Evolutionary conservation across 2,113 vertebrate genomes (phyloP).

Genomic region (Siniperca chuatsi): DNA sequence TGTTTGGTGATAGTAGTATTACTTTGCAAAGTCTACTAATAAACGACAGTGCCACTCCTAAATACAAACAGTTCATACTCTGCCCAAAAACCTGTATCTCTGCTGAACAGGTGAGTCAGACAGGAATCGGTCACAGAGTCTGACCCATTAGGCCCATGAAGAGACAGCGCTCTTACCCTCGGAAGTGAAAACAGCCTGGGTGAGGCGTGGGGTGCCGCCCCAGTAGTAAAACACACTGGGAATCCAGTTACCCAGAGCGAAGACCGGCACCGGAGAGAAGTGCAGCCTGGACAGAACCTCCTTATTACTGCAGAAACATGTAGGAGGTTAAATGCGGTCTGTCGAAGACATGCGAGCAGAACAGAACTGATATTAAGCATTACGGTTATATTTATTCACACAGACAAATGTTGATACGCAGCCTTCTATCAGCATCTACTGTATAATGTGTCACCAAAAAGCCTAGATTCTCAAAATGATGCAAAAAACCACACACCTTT

Average conservation of each 20-base stretch:
- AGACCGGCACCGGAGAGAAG: conserved; percentile 82
- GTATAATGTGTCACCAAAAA: neutral
- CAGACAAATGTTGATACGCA: neutral
- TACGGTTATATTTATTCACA: neutral
- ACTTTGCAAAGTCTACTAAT: neutral
- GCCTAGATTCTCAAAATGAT: neutral
- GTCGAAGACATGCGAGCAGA: neutral
- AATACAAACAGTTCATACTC: too few relatives aligned
- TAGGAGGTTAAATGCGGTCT: neutral
- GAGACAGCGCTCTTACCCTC: conserved; percentile 66
- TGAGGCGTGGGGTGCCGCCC: conserved; percentile 72
- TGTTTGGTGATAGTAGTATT: neutral
- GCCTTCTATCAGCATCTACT: neutral
- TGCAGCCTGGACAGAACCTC: conserved; percentile 83
- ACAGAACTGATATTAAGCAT: neutral
- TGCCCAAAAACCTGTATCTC: neutral
- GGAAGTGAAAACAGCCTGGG: conserved; percentile 81
- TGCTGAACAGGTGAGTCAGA: neutral
- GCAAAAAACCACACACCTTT: neutral
- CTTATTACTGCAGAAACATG: conserved; percentile 62
- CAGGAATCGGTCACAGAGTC: neutral
- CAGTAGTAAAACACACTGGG: conserved; percentile 83
- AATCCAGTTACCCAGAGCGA: conserved; percentile 86
- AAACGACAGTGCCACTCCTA: neutral
- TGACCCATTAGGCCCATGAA: neutral